Percentiles rank a stretch among this genome's conserved stretches.
Conservation (phyloP, 2,113 vertebrate species). For the Sinocyclocheilus grahami region DNA sequence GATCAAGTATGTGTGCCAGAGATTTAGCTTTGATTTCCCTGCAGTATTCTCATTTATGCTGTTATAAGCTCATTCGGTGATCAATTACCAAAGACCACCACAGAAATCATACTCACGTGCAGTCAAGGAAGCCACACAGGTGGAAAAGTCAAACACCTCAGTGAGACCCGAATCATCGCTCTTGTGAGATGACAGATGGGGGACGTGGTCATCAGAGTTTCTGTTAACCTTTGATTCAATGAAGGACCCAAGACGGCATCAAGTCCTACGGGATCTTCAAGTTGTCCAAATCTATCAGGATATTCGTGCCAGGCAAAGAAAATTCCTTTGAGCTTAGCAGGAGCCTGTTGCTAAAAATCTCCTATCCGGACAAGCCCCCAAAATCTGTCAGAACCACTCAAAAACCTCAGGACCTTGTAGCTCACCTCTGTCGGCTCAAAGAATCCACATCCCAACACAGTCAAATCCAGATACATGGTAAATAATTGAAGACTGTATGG, state of each 20-base stretch:
- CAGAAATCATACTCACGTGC: constrained; percentile 18
- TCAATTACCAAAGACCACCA: not conserved
- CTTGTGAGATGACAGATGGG: not conserved
- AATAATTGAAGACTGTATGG: not conserved
- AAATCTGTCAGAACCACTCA: constrained; percentile 1
- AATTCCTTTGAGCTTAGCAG: not conserved
- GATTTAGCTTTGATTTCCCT: not conserved
- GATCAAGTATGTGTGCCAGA: constrained; percentile 23
- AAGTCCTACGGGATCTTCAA: not conserved
- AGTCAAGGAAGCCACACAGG: not conserved
- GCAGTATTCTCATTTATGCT: not conserved
- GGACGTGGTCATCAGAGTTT: not conserved
- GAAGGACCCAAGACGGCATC: not conserved
- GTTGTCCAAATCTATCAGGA: not conserved
- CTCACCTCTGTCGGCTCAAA: constrained; percentile 4
- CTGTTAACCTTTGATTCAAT: not conserved
- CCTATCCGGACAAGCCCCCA: not conserved
- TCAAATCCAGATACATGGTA: not conserved
- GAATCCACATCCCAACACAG: constrained; percentile 21
- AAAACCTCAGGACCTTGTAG: not conserved
- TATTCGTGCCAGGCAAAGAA: not conserved
- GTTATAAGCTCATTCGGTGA: not conserved
- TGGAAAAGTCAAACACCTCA: not conserved
- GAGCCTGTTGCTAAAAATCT: not conserved
- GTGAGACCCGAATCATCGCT: not conserved